These are phyloP conservation scores for Oreochromis grahami DNA, from an alignment of 2,797 vertebrate species.

Conservation along the genomic window DNA sequence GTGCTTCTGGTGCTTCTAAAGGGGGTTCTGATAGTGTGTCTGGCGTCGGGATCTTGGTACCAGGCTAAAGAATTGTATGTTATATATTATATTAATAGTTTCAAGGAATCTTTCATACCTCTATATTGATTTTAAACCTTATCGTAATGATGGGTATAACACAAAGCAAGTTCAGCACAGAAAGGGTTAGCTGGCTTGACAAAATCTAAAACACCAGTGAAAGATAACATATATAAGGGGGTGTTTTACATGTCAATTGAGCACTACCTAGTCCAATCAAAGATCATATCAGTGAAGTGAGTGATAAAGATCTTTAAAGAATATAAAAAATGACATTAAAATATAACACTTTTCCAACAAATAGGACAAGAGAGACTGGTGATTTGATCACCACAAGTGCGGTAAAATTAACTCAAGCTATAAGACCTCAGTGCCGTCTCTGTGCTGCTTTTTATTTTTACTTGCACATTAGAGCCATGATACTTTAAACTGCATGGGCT, in stretches of 20 bases:
- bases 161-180: neutral
- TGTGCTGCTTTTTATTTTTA: neutral
- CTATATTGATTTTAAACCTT: neutral
- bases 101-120: neutral
- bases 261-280: neutral
- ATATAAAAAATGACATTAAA: too few species aligned
- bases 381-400: too few species aligned
- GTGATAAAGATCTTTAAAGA: neutral
- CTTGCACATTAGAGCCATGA: neutral
- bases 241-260: neutral
- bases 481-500: neutral
- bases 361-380: too few species aligned
- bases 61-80: slow-evolving; percentile 68
- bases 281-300: neutral
- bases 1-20: neutral
- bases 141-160: neutral
- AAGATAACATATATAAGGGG: neutral
- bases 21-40: too few species aligned
- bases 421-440: neutral
- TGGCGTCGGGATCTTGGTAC: slow-evolving; percentile 70
- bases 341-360: too few species aligned
- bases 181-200: neutral
- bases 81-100: neutral
- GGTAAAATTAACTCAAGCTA: too few species aligned
- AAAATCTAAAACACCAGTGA: neutral